Conservation (phyloP, 2,888 invertebrate species). For the Stenurella melanura region DNA sequence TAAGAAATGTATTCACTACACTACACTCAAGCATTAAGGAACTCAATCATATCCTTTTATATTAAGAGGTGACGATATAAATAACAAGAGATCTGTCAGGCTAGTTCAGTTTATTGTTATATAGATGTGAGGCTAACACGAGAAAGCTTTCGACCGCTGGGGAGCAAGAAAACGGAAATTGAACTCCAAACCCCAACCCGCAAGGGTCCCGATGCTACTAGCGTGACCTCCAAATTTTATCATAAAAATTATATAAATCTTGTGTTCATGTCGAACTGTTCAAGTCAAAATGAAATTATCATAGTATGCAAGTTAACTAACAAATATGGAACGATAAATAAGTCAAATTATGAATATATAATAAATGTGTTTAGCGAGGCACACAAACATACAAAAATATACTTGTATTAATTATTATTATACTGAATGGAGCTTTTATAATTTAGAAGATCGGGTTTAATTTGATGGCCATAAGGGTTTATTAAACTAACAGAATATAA, state of each 20-base stretch:
- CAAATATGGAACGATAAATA: not conserved
- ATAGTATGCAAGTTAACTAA: not conserved
- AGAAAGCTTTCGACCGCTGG: constrained; percentile 67
- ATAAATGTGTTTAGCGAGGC: no score
- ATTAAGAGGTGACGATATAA: constrained; percentile 58
- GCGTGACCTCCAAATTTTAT: constrained; percentile 50
- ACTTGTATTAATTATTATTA: no score
- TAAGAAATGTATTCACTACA: no score
- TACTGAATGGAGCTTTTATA: no score
- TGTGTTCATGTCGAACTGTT: not conserved
- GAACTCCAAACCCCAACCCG: constrained; percentile 53
- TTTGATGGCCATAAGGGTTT: no score
- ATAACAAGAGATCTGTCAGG: constrained; percentile 60
- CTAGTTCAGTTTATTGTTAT: constrained; percentile 65
- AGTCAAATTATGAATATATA: not conserved
- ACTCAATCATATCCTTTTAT: constrained; percentile 28
- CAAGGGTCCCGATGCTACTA: constrained; percentile 18
- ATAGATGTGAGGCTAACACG: constrained; percentile 63
- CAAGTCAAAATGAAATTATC: not conserved
- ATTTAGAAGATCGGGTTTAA: no score
- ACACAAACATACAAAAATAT: no score
- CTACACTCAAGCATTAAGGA: not conserved
- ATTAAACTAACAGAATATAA: no score
- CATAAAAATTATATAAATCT: constrained; percentile 11
- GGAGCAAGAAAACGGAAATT: constrained; percentile 63